A percentile compares a stretch with the other conserved stretches of the same genome.
phyloP scores from a whole-genome alignment of 2,113 vertebrate species.

The Miniopterus natalensis region DNA sequence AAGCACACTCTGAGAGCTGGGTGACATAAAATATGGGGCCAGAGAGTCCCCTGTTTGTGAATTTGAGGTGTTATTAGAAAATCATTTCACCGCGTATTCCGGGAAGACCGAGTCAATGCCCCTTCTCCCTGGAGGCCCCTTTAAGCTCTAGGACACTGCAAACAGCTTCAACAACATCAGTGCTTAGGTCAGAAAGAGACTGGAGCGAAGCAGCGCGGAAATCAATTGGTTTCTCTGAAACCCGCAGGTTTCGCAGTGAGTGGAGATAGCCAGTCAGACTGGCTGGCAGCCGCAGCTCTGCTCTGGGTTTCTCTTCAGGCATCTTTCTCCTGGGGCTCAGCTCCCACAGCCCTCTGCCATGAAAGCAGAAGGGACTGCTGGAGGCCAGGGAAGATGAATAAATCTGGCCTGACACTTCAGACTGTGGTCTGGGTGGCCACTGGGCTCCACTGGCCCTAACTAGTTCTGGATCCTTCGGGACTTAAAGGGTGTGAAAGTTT shows the following conservation, averaged over 20 bases:
- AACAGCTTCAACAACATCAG: conserved; percentile 22
- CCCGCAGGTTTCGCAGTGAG: background rate
- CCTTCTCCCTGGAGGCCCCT: background rate
- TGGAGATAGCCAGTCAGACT: background rate
- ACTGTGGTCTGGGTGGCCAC: background rate
- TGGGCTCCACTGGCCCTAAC: background rate
- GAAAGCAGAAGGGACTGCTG: background rate
- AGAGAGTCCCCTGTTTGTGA: background rate
- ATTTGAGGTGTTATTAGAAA: background rate
- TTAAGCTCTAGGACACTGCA: background rate
- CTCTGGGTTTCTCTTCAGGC: background rate
- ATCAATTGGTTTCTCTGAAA: conserved; percentile 50
- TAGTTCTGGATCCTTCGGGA: background rate
- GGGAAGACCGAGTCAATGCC: background rate
- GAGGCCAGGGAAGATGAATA: background rate
- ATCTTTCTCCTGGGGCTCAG: background rate
- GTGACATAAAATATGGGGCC: background rate
- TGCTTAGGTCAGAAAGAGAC: conserved; percentile 45
- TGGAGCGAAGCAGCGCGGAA: conserved; percentile 11
- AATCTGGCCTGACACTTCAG: background rate
- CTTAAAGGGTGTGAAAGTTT: background rate
- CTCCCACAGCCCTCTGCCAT: background rate
- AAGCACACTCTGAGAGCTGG: background rate
- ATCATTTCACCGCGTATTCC: background rate
- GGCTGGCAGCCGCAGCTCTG: background rate